phyloP scores from a whole-genome alignment of 2,113 vertebrate genomes.

The Proteles cristata region DNA sequence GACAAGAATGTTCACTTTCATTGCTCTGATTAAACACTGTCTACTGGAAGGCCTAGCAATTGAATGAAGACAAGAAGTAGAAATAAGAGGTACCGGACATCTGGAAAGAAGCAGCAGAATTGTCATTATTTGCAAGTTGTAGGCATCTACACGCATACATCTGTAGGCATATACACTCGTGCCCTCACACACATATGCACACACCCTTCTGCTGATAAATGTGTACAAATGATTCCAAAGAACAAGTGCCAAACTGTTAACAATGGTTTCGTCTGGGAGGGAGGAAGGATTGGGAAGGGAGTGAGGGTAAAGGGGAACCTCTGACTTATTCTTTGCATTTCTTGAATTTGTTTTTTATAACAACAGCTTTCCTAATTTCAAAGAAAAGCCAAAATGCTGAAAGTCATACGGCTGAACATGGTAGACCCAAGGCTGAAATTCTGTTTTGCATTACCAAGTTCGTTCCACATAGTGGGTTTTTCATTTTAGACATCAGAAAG shows the following conservation, averaged over 20 bases:
- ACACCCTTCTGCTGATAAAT: background rate
- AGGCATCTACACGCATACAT: background rate
- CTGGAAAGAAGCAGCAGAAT: background rate
- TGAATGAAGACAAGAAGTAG: background rate
- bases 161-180: background rate
- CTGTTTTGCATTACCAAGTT: background rate
- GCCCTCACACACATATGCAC: background rate
- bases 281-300: background rate
- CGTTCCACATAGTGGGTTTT: background rate
- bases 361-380: background rate
- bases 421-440: background rate
- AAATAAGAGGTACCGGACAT: background rate
- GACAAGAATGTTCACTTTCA: background rate
- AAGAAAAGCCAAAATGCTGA: background rate
- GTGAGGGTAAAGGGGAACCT: rapidly evolving
- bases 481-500: background rate
- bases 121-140: background rate
- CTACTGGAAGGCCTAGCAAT: background rate
- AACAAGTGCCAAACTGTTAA: background rate
- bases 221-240: background rate
- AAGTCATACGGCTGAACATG: background rate
- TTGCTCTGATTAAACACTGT: background rate
- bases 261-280: background rate
- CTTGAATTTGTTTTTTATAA: conserved; percentile 23
- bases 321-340: background rate